Percentiles rank a stretch among this genome's conserved stretches.
Evolutionary conservation across 1,140 invertebrate species (phyloP).

Genomic region (Monochamus saltuarius): DNA sequence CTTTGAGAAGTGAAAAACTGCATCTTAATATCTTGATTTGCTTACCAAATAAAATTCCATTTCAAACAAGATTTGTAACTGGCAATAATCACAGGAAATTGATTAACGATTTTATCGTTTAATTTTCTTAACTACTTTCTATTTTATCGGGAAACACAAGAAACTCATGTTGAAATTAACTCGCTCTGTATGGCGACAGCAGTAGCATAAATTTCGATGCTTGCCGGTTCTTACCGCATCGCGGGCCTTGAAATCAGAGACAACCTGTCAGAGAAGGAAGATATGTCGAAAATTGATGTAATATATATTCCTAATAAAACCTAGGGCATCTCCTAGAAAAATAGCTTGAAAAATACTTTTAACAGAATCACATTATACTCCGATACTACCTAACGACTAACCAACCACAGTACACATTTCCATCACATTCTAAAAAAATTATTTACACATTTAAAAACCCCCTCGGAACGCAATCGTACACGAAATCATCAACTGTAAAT

Average conservation of each 20-base stretch:
- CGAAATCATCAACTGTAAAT: not conserved
- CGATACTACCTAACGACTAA: not conserved
- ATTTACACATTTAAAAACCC: conserved; percentile 21
- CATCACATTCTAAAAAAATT: conserved; percentile 18
- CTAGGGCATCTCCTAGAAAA: conserved; percentile 20
- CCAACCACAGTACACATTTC: conserved; percentile 20
- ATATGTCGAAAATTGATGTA: conserved; percentile 23
- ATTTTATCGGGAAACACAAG: no score
- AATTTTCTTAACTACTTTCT: no score
- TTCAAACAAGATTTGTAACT: no score
- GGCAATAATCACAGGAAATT: no score
- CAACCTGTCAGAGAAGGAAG: conserved; percentile 3
- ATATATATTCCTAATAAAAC: conserved; percentile 8
- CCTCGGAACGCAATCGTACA: not conserved
- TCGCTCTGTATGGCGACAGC: no score
- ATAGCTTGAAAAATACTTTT: conserved; percentile 21
- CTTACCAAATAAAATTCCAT: no score
- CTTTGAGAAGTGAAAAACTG: no score
- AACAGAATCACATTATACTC: conserved; percentile 22
- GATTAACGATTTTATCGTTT: no score
- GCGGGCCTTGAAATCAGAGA: no score
- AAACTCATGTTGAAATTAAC: no score
- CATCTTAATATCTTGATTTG: no score
- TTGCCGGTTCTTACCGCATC: not conserved
- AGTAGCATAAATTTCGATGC: no score